phyloP scores from a whole-genome alignment of 2,888 invertebrate genomes.

The Deroplatys truncata region DNA sequence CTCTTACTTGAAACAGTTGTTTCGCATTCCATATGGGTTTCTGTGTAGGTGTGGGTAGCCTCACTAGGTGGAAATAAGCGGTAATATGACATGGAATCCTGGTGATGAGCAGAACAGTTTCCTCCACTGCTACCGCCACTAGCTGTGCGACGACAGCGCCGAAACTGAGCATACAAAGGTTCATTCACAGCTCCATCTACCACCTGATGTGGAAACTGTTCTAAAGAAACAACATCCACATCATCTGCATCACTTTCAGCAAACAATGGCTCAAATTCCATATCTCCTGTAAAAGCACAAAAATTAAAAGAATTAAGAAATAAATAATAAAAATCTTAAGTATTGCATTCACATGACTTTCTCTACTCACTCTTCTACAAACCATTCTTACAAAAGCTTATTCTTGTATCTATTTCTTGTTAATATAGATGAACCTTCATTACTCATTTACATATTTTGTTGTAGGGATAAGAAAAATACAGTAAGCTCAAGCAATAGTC shows the following conservation, averaged over 20 bases:
- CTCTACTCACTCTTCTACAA: too few relatives aligned
- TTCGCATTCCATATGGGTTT: conserved; percentile 23
- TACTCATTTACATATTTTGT: too few relatives aligned
- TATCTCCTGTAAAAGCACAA: conserved; percentile 52
- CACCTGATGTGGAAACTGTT: conserved; percentile 16
- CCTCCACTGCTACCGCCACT: not conserved
- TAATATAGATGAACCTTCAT: too few relatives aligned
- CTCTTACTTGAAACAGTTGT: conserved; percentile 4
- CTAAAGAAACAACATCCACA: conserved; percentile 41
- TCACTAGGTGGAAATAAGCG: conserved; percentile 11
- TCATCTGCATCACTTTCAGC: conserved; percentile 61
- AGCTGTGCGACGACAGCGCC: not conserved
- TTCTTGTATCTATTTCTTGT: too few relatives aligned
- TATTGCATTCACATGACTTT: too few relatives aligned
- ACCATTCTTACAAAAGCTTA: too few relatives aligned
- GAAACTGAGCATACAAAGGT: conserved; percentile 12
- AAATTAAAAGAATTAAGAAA: not conserved
- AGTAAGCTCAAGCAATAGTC: too few relatives aligned
- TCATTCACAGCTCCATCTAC: conserved; percentile 3
- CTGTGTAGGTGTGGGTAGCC: not conserved
- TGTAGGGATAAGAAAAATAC: too few relatives aligned
- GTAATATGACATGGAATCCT: conserved; percentile 8
- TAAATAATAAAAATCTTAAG: too few relatives aligned
- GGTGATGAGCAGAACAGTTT: not conserved
- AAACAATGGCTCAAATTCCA: conserved; percentile 61